Conservation (phyloP, 2,888 invertebrate species). For the Lordiphosa fenestrarum region DNA sequence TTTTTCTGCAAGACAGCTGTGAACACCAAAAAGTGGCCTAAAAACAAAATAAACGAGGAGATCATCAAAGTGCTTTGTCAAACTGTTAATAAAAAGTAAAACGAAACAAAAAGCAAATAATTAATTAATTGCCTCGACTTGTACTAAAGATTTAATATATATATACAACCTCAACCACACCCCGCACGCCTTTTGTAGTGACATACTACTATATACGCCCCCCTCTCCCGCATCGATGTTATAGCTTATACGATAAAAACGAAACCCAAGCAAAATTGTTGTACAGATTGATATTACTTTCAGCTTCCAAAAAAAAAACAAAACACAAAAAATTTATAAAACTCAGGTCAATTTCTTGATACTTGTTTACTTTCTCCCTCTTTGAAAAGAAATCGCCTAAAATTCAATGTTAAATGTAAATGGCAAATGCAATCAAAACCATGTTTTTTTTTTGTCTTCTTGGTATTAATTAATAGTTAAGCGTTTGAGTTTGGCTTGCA, state of each 20-base stretch:
- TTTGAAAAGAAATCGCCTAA: conserved; percentile 9
- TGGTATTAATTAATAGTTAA: conserved; percentile 13
- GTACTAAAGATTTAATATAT: conserved; percentile 67
- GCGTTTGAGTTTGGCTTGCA: conserved; percentile 24
- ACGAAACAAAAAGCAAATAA: conserved; percentile 30
- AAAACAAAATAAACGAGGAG: conserved; percentile 23
- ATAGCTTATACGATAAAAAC: no score
- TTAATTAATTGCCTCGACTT: conserved; percentile 60
- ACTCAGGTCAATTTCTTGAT: conserved; percentile 10
- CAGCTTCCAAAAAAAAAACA: conserved; percentile 13
- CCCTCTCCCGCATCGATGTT: no score
- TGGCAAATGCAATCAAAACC: conserved; percentile 15
- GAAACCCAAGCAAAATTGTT: background rate
- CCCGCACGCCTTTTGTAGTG: no score
- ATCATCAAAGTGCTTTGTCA: conserved; percentile 30
- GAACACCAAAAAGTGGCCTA: conserved; percentile 75
- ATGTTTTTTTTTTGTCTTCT: conserved; percentile 46
- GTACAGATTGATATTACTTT: conserved; percentile 9
- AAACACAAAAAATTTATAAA: conserved; percentile 4
- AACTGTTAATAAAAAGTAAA: conserved; percentile 11
- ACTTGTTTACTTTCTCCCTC: background rate
- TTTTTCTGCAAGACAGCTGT: conserved; percentile 53
- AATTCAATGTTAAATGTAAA: conserved; percentile 31
- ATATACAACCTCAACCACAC: conserved; percentile 7
- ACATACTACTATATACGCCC: background rate